Evolutionary conservation across 2,797 vertebrate species (phyloP), one percentile per base, ranked within the genome.

Genomic region (Leptodactylus fallax): DNA sequence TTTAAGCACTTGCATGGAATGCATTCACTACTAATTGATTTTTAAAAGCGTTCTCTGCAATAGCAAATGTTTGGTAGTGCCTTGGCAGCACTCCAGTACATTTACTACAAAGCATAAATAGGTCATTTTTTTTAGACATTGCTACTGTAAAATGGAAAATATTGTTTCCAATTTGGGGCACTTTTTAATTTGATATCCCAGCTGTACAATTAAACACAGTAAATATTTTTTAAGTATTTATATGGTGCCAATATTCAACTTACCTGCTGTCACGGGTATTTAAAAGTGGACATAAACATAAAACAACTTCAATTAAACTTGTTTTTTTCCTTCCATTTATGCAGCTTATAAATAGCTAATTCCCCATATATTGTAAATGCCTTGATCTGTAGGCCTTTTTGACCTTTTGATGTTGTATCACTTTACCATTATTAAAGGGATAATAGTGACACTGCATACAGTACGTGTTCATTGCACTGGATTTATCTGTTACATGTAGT

Each of bases 11-110:
- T 91, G 72, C 91, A 92, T 93, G 91, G 93, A 94, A 94, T 92
- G 92, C 92, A 94, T 94, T 92, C 91, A 92, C 90, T 92, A 93
- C 92, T 95, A 95, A 95, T 94, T 95, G 95, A 95, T 94, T 95
- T 95, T 95, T 95, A 92, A 95, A 93, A 94, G 91, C 95, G 92
- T 95, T 93, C 91, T 92, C 82, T 93, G 87, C 87, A 95, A 95
- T 94, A 94, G 90, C 92, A 90, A 94, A 91, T 94, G 93, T 95
- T 94, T 95, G 91, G 91, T 95, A 93, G 87, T 87, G 89, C 88
- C 85, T 95, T 95, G 95, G 94, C 93, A 92, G 90, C 45, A 2
- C 90, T 92, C 94, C 95, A 95, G 87, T 93, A 93, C 93, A 93
- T 95, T 95, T 94, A 94, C 91, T 92, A 92, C 91, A 91, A 93